Evolutionary conservation across 1,140 invertebrate genomes (phyloP), one percentile per base, ranked within the genome.

Genomic region (Caenorhabditis tropicalis): DNA sequence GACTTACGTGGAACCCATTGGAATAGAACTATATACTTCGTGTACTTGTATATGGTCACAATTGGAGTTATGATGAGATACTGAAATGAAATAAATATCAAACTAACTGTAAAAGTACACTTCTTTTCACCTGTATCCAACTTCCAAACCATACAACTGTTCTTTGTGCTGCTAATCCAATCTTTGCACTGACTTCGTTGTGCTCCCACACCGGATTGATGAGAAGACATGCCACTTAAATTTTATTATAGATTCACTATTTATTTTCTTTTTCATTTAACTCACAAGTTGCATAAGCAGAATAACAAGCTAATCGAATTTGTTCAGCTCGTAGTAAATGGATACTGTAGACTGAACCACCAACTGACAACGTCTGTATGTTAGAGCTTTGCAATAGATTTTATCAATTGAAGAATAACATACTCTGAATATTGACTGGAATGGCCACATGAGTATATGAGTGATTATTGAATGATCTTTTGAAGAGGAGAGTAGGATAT

Each of bases 181-280:
- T 70, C 80, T 87, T 87, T 51, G 81, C 43, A 31, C 82, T 87
- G 24, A 86, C 83, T 27, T 86, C 46, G 29, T 87, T 82, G 21
- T 79, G 29, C 70, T 81, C 48, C 86, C 86, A 87, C 15, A 87
- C 86, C 10, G 86, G 86, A 83, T 87, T 86, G 16, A 87, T 51
- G 4, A 87, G 84, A 15, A 87, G 81, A 49, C 84, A 85, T 16
- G 81, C 86, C 27, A 87, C 86, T 82, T 56, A 82, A 85, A 70
- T 10, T 21, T 10, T 48, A 82, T 74, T 53, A n/a, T n/a, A n/a
- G n/a, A n/a, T n/a, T n/a, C n/a, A n/a, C n/a, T 49, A 53, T 29
- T n/a, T 21, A 10, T 21, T 49, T 49, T 48, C 15, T 1, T 27
- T 24, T 58, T 33, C 27, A 81, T 21, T 53, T 27, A 16, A 46